Conservation (phyloP, 2,113 vertebrate genomes). For the Nothoprocta pentlandii region DNA sequence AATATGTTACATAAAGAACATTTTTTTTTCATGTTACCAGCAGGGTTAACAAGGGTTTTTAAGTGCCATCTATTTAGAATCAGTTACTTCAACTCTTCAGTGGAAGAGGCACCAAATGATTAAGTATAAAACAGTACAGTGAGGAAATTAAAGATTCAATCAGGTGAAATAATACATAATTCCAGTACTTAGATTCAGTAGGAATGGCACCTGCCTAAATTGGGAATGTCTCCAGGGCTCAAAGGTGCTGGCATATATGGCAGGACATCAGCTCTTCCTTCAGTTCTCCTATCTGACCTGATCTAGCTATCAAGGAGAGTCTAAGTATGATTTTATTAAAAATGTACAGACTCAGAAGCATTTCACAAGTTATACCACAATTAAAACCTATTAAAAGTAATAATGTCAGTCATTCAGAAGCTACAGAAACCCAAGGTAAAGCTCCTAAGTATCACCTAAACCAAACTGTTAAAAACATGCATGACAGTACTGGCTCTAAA, state of each 20-base stretch:
- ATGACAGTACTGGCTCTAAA: background rate
- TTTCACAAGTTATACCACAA: background rate
- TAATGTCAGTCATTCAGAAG: background rate
- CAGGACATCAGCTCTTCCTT: background rate
- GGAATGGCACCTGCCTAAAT: background rate
- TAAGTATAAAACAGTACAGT: background rate
- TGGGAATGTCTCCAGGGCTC: background rate
- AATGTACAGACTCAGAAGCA: background rate
- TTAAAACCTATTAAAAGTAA: background rate
- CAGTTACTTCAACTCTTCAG: background rate
- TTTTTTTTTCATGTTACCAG: background rate
- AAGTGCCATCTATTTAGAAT: background rate
- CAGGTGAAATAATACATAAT: background rate
- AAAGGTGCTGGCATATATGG: background rate
- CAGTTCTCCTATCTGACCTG: background rate
- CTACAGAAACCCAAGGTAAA: background rate
- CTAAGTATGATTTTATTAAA: background rate
- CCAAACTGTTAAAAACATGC: background rate
- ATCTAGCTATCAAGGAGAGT: background rate
- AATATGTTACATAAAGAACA: background rate
- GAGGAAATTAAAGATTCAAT: background rate
- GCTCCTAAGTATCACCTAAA: background rate
- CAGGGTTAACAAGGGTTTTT: background rate
- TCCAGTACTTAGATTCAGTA: background rate
- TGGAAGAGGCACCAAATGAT: background rate